Evolutionary conservation across 2,113 vertebrate genomes (phyloP).

Genomic region (Pluvialis apricaria): DNA sequence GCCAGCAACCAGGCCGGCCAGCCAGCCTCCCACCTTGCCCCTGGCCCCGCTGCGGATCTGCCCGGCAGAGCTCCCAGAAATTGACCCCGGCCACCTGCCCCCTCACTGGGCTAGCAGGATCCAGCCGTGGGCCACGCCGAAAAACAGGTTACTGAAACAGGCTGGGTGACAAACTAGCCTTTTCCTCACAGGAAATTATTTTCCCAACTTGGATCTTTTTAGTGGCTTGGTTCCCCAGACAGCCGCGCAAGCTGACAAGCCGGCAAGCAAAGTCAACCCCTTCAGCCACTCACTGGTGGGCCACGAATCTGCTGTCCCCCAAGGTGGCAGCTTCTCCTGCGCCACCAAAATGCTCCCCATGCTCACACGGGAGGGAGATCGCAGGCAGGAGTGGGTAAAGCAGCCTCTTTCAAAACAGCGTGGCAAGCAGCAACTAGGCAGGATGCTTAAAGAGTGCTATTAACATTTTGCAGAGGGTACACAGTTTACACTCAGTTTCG

Average conservation of each 20-base stretch:
- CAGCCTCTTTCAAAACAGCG: not conserved
- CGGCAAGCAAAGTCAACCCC: not conserved
- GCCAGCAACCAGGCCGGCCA: not conserved
- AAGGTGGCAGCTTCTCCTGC: not conserved
- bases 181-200: not conserved
- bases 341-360: rapidly evolving
- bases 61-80: not conserved
- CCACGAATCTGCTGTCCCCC: not conserved
- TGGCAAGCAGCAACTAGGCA: not conserved
- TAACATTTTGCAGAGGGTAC: not conserved
- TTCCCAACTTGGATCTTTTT: not conserved
- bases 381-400: not conserved
- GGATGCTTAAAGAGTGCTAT: not conserved
- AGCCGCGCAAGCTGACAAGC: rapidly evolving
- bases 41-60: not conserved
- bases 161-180: not conserved
- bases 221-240: not conserved
- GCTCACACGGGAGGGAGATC: rapidly evolving
- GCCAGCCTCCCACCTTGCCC: not conserved
- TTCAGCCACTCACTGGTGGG: not conserved
- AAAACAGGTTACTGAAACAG: not conserved
- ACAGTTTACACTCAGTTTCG: not conserved
- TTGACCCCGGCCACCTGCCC: not conserved
- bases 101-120: not conserved
- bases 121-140: rapidly evolving